Base-by-base conservation (phyloP, 2,888 invertebrate genomes). In the Balanococcus diminutus region DNA sequence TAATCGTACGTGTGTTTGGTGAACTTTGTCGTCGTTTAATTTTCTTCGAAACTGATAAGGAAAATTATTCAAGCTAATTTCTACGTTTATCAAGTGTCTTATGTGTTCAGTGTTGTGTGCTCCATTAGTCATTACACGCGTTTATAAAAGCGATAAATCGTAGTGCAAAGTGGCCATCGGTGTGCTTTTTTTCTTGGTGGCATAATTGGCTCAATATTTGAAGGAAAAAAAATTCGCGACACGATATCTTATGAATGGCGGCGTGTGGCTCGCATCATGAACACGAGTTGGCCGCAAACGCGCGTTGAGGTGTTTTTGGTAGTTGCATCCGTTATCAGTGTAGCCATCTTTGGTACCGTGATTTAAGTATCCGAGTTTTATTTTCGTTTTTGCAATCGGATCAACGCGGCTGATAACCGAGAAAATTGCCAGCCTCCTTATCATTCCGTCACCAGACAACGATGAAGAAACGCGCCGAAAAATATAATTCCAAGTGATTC, bases 251-350 rank as follows among this genome's bases (percentile, higher is more conserved):
- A 28, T 67, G 61, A 28, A 67, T 67, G 25, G 61, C 61, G n/a
- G 25, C 61, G 28, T 67, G 61, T 67, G 25, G 28, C 25, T 67
- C 61, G 28, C n/a, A 14, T 28, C 28, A 11, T 28, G 61, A 67
- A 28, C 11, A 25, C 11, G 28, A 67, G 2, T 67, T 67, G 28
- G 11, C 14, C 61, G 61, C 25, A 5, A 14, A 28, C 61, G 25
- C 1, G 61, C 19, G 19, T 56, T 56, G 11, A 56, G 19, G 19
- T 56, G 56, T 19, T 56, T 56, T 19, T 56, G 3, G 56, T 11
- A 56, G 5, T 56, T 8, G 56, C 11, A n/a, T 67, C n/a, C 32
- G 56, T 16, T 56, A 83, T 83, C 83, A 83, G 83, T 56, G 83
- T 83, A 83, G 42, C 56, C 83, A 83, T 61, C 32, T 22, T 14